Base-by-base conservation (phyloP, 2,113 vertebrate species). In the Carassius auratus region DNA sequence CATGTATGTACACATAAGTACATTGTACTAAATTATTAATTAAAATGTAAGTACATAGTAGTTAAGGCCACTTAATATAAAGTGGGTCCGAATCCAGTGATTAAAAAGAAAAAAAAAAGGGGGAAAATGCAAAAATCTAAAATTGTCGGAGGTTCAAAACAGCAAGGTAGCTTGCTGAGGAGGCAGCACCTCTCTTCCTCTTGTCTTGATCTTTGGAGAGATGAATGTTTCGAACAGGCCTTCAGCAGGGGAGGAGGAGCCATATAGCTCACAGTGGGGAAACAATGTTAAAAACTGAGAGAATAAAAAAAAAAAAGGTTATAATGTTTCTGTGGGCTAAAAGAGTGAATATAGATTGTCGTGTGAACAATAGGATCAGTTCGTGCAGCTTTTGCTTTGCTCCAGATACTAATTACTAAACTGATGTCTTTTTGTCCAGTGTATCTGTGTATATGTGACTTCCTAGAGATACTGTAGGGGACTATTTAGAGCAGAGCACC, bases 181-280 rank as follows among this genome's bases (percentile, higher is more conserved):
- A 93, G 87, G 89, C 90, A 89, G 13, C 4, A n/a, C 92, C 91
- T 89, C 91, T 87, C 91, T 90, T 93, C 91, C 89, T 89, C 77
- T 91, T 84, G 75, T 90, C 93, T 93, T 93, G 92, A 94, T 93
- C 91, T 92, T 88, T 77, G 26, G 82, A 84, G 85, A 48, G 87
- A 86, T 92, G 90, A 85, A 87, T 88, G 90, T 85, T 91, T 89
- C 85, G 89, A 87, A 85, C 86, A 85, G 83, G 82, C 80, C 75
- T 83, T 87, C 69, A 45, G 75, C 87, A 88, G 84, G 42, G 84
- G 88, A 88, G 91, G 92, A 84, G 19, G 80, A 84, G 90, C 89
- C 91, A 90, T 91, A 93, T 89, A 92, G 91, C 88, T 86, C 78
- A 87, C 83, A 87, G 38, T 77, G 26, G 76, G 80, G 86, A 88